Base-by-base conservation (phyloP, 2,888 invertebrate genomes). In the Machimus rusticus region DNA sequence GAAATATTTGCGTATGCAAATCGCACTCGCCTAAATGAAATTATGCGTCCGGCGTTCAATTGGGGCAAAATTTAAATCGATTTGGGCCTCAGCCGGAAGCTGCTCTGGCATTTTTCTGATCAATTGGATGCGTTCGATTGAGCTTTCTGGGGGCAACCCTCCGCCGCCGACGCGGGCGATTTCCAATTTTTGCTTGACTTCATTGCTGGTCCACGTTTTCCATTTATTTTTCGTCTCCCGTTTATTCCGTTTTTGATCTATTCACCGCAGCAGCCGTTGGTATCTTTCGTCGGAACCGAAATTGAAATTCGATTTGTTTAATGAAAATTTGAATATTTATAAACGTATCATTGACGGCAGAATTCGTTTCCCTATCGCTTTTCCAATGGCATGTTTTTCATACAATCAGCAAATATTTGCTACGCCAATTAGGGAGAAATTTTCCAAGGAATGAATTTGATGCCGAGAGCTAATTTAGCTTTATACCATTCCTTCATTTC, bases 311-410 rank as follows among this genome's bases (percentile, higher is more conserved):
- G 87, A 88, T 88, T 89, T 88, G 88, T 86, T 86, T 89, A 89
- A 89, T 88, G 89, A 89, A 89, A 87, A 89, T 89, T 88, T 89
- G 89, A 89, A 89, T 89, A 89, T 89, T 89, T 88, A 88, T 88
- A 88, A 88, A 89, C 86, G 88, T 88, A 89, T 89, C 86, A 86
- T 77, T 81, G 78, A 74, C 87, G 87, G 78, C 43, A 74, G 84
- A 37, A 34, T 81, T 66, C 39, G 39, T 76, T 79, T 84, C 84
- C 84, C 84, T 84, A 84, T 84, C 74, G 74, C 39, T 84, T 84
- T 84, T 84, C 39, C 84, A 74, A 57, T 66, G 84, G 31, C 34
- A 84, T 84, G 84, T 57, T 84, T 84, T 66, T 66, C 51, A 66
- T 84, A 74, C 66, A 84, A 84, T 84, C 84, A 57, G 74, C 74